phyloP scores from a whole-genome alignment of 2,888 invertebrate genomes.

The Pyrocoelia pectoralis region DNA sequence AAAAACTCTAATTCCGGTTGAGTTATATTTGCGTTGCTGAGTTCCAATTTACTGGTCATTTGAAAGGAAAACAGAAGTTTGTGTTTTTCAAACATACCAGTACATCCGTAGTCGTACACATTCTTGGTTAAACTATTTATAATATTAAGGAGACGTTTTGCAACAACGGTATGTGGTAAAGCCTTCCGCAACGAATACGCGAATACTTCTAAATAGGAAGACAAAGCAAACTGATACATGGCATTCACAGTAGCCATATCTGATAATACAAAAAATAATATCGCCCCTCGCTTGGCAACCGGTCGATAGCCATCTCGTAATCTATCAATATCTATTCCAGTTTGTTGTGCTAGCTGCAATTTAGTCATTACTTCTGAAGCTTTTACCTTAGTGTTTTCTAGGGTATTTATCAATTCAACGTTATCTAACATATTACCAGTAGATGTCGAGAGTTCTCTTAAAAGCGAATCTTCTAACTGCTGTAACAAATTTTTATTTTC shows the following conservation, averaged over 20 bases:
- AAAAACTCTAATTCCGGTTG: slow-evolving; percentile 88
- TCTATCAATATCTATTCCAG: slow-evolving; percentile 82
- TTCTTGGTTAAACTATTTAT: slow-evolving; percentile 86
- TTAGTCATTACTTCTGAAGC: slow-evolving; percentile 85
- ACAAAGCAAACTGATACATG: slow-evolving; percentile 93
- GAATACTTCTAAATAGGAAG: slow-evolving; percentile 86
- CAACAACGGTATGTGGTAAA: slow-evolving; percentile 79
- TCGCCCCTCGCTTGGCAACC: slow-evolving; percentile 86
- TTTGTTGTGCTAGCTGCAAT: slow-evolving; percentile 76
- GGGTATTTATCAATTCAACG: slow-evolving; percentile 81
- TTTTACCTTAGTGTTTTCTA: slow-evolving; percentile 90
- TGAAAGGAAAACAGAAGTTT: slow-evolving; percentile 91
- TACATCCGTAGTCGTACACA: slow-evolving; percentile 91
- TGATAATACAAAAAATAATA: slow-evolving; percentile 88
- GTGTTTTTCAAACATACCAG: slow-evolving; percentile 90
- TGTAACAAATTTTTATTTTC: slow-evolving; percentile 85
- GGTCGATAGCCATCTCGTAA: slow-evolving; percentile 86
- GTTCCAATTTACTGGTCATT: slow-evolving; percentile 85
- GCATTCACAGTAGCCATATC: slow-evolving; percentile 89
- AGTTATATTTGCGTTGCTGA: slow-evolving; percentile 68
- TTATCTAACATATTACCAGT: slow-evolving; percentile 95
- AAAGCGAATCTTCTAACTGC: slow-evolving; percentile 84
- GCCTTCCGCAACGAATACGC: slow-evolving; percentile 82
- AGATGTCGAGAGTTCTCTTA: slow-evolving; percentile 84
- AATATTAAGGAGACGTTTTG: slow-evolving; percentile 79